Evolutionary conservation across 2,888 invertebrate genomes (phyloP), one percentile per base, ranked within the genome.

Genomic region (Protonemura montana): DNA sequence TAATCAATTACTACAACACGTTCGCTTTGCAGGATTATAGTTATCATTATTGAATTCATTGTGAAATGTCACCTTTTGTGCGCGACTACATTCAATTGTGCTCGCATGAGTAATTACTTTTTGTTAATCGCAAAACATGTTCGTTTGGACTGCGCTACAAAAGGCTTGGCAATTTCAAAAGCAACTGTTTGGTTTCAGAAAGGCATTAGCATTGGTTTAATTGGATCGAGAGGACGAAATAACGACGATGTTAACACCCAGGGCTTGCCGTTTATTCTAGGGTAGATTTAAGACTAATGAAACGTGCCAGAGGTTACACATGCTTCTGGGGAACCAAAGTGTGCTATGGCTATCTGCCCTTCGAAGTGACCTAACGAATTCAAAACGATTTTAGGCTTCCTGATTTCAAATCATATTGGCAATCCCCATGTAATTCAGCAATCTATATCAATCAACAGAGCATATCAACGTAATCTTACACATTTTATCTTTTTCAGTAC

Each of bases 401-500:
- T 3, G 3, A 10, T 35, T 35, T 35, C 35, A 35, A 35, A 35
- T 35, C 35, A 3, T 35, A 6, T 35, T 6, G 35, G 35, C 35
- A 35, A 35, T 35, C 35, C 35, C 35, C 3, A 10, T 6, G 35
- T 3, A 35, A 35, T 35, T 6, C 35, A 10, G 35, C 35, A 35
- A 35, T 10, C 35, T 35, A 10, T 35, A 35, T 35, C 59, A 21
- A 10, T 59, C 59, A 59, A 2, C 59, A 21, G 59, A 59, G 59
- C 21, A 10, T 21, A 59, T 21, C 1, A 59, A 21, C 59, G 16
- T 10, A 59, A 59, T 59, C 59, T 59, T 2, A 59, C 59, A 21
- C 59, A 59, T 13, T 21, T 3, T 30, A 21, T 76, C 28, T 27
- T 41, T 86, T 95, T 42, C 94, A 99, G 98, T 99, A 99, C 93